Base-by-base conservation (phyloP, 2,113 vertebrate species). In the Cyanoramphus novaezelandiae region DNA sequence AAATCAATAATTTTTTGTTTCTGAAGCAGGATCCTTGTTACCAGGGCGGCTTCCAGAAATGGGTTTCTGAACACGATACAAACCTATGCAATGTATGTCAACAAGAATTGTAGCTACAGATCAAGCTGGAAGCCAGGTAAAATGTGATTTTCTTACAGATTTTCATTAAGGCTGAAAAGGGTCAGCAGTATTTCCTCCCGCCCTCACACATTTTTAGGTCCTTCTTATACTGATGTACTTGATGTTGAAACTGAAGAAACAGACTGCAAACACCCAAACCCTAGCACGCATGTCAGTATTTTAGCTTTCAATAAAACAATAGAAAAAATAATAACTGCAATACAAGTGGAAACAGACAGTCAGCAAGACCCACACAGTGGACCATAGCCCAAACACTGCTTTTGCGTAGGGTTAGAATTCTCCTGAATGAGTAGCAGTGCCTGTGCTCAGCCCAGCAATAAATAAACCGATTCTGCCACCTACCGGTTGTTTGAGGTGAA, bases 391-490 rank as follows among this genome's bases (percentile, higher is more conserved):
- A 81, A 55, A 53, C 6, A 13, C 6, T 4, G 15, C 5, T 28
- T n/a, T 60, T 74, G 72, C 33, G 0, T 9, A 23, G 14, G 4
- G 1, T 64, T 78, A 20, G 17, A 64, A 29, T 8, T 82, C 3
- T 4, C 21, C 19, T 44, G 33, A 52, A 60, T 3, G 1, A 49
- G 3, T 3, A 64, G 23, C 35, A 4, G 28, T 2, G 15, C 2
- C 17, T 27, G 6, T 13, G 3, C 11, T 85, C 33, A 44, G 14
- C 0, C 8, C 25, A 31, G 59, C 11, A 25, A 52, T 76, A 90
- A 68, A 52, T 75, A 62, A 92, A 7, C 6, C 1, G 11, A 20
- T 39, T 55, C 91, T 90, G 97, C 94, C 95, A 96, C 81, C 96
- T 96, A 77, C 50, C 1, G 91, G 81, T 10, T 35, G 5, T 19